Base-by-base conservation (phyloP, 2,888 invertebrate genomes). In the Dastarcus helophoroides region DNA sequence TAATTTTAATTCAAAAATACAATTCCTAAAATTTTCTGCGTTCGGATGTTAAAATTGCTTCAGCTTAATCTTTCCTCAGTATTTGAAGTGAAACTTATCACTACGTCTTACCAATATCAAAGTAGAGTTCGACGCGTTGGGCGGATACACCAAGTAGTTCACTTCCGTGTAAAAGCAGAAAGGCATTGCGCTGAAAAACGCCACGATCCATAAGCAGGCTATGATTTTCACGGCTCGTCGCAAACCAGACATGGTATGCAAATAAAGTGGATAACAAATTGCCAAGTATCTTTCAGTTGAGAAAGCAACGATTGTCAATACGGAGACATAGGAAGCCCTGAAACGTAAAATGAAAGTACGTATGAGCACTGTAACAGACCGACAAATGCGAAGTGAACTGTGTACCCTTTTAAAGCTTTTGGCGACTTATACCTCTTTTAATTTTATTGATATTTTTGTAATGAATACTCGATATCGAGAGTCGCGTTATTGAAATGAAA, bases 201-300 rank as follows among this genome's bases (percentile, higher is more conserved):
- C 79, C 4, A 83, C 52, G 2, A 76, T 51, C 91, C 91, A 91
- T 4, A 88, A 64, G 1, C 69, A 68, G 0, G 77, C 67, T 27
- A 91, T 84, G 39, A 89, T 82, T 38, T 79, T 71, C 16, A 81
- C 60, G 2, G 88, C 85, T n/a, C 90, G 66, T 27, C 81, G 74
- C 15, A 86, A 71, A 2, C 84, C 83, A 1, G 84, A 81, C 74
- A 89, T 81, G 19, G 79, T 75, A 60, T 86, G 82, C 37, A 82
- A 69, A 51, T 79, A 76, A 22, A 91, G 63, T 0, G 91, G 90
- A 56, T 89, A 83, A 54, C 91, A 91, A 51, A 91, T 90, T 16
- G 90, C 90, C 42, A 90, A 64, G 64, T 89, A 88, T 23, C 91
- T 71, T 64, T 91, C 91, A 62, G 83, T 75, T 0, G 90, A 89